Conservation (phyloP, 2,797 vertebrate genomes). For the Argentina silus region DNA sequence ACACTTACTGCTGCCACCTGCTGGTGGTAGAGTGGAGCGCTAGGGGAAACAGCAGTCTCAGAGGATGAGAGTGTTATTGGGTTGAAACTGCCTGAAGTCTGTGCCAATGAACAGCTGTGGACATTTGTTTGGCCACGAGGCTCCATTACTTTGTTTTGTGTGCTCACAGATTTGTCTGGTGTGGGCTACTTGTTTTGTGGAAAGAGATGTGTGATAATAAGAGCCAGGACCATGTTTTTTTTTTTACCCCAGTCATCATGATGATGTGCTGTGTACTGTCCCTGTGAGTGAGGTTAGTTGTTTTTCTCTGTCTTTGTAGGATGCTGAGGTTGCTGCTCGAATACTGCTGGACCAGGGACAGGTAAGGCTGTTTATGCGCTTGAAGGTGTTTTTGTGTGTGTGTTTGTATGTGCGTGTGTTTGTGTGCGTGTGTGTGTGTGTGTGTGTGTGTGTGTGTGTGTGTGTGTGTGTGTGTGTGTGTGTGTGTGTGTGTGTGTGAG, state of each 20-base stretch:
- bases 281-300: background rate
- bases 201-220: too few relatives aligned
- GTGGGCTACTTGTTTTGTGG: too few relatives aligned
- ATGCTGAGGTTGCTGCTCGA: slow-evolving; percentile 85
- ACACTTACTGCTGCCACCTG: slow-evolving; percentile 49
- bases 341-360: slow-evolving; percentile 88
- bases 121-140: background rate
- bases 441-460: slow-evolving; percentile 9
- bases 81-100: background rate
- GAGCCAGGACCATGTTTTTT: too few relatives aligned
- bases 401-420: slow-evolving; percentile 3
- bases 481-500: slow-evolving; percentile 12
- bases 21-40: slow-evolving; percentile 31
- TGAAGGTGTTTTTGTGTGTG: background rate
- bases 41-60: slow-evolving; percentile 10
- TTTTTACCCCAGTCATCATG: too few relatives aligned
- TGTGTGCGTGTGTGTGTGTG: background rate
- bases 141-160: background rate
- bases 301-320: slow-evolving; percentile 70
- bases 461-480: background rate
- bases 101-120: background rate
- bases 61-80: background rate
- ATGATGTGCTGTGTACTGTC: too few relatives aligned
- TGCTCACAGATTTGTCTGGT: background rate
- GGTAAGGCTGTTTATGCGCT: slow-evolving; percentile 64